phyloP scores from a whole-genome alignment of 2,888 invertebrate genomes.

The Cheilosia pagana region DNA sequence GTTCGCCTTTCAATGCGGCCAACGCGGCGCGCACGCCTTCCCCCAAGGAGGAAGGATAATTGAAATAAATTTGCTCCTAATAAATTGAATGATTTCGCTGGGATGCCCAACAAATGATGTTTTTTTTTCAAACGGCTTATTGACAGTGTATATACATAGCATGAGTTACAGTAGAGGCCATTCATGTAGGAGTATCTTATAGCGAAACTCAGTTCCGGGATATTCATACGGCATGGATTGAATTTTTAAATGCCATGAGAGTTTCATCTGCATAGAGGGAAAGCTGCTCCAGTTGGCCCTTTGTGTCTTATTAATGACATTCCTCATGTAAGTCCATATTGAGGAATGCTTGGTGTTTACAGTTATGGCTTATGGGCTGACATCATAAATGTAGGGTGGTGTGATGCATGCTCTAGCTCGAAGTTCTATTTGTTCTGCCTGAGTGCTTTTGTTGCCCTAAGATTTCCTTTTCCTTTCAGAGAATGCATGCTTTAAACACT shows the following conservation, averaged over 20 bases:
- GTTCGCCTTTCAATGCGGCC: constrained; percentile 8
- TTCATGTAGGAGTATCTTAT: constrained; percentile 35
- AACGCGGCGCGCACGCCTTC: constrained; percentile 46
- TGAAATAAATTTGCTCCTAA: constrained; percentile 68
- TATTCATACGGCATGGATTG: constrained; percentile 48
- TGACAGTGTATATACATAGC: not conserved
- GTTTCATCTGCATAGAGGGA: constrained; percentile 41
- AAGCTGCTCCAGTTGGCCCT: constrained; percentile 32
- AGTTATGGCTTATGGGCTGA: constrained; percentile 32
- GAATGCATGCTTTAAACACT: constrained; percentile 51
- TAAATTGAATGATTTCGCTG: constrained; percentile 59
- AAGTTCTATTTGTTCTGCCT: constrained; percentile 54
- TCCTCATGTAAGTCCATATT: constrained; percentile 52
- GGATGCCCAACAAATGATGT: constrained; percentile 38
- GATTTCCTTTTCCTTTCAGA: constrained; percentile 47
- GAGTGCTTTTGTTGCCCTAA: constrained; percentile 60
- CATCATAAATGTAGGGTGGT: constrained; percentile 24
- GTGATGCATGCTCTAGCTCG: constrained; percentile 19
- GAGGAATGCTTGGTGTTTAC: constrained; percentile 45
- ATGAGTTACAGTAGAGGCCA: not conserved
- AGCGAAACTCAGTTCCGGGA: constrained; percentile 43
- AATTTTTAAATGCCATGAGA: constrained; percentile 60
- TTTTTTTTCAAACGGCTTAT: constrained; percentile 14
- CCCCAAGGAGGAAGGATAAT: constrained; percentile 43
- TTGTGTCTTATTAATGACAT: constrained; percentile 52